Evolutionary conservation across 1,140 invertebrate species (phyloP), one percentile per base, ranked within the genome.

Genomic region (Parasteatoda tepidariorum): DNA sequence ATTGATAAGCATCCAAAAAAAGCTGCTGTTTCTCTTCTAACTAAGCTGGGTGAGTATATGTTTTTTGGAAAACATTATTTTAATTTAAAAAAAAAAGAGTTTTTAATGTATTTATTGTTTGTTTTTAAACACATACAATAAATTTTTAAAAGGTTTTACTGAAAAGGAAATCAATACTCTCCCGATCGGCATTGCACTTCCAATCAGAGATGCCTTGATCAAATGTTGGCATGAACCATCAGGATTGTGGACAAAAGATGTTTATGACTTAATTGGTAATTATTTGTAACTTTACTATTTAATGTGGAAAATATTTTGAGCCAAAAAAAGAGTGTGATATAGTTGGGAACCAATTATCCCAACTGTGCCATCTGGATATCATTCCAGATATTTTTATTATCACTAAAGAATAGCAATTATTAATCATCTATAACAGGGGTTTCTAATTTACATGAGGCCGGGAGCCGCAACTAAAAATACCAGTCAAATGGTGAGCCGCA

Each of bases 221-320:
- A 90, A 92, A 82, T 95, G 94, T 86, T 92, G 95, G 86, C 91
- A 93, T 73, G 89, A 92, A 38, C 95, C 96, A 18, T 94, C 94
- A 0, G 90, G 92, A 22, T 92, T 94, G 88, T 96, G 95, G 94
- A 92, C 93, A 2, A 89, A 90, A 62, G 90, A 92, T 62, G 93
- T 93, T 0, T 97, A 96, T 87, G 91, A 92, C 55, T 90, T 97
- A 3, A 92, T 97, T n/a, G 93, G 94, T 90, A 83, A n/a, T n/a
- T n/a, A n/a, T n/a, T n/a, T n/a, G n/a, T n/a, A n/a, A n/a, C n/a
- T n/a, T n/a, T n/a, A n/a, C n/a, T n/a, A n/a, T n/a, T n/a, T n/a
- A n/a, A n/a, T n/a, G n/a, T n/a, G n/a, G n/a, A n/a, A n/a, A n/a
- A n/a, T n/a, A n/a, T n/a, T n/a, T n/a, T n/a, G n/a, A n/a, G n/a